A percentile compares a stretch with the other conserved stretches of the same genome.
phyloP scores from a whole-genome alignment of 2,797 vertebrate species.

The Manis crassicaudata region DNA sequence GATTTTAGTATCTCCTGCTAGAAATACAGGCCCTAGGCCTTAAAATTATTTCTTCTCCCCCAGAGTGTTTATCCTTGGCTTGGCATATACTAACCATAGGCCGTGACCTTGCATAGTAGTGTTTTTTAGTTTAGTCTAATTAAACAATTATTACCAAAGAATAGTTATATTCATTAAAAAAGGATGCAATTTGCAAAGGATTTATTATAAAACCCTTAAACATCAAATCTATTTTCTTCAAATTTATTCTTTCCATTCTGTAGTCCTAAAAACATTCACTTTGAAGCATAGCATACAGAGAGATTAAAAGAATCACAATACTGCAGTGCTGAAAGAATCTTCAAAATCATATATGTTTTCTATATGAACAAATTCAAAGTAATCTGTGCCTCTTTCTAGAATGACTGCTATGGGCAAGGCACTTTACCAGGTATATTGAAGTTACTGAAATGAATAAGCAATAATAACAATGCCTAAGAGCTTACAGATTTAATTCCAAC shows the following conservation, averaged over 20 bases:
- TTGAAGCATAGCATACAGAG: not conserved
- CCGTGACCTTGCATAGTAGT: not conserved
- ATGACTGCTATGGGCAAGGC: not conserved
- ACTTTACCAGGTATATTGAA: not conserved
- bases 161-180: not conserved
- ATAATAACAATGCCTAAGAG: not conserved
- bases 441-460: not conserved
- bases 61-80: not conserved
- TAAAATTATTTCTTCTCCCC: not conserved
- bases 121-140: not conserved
- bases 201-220: not conserved
- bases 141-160: not conserved
- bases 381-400: not conserved
- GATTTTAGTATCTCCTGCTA: not conserved
- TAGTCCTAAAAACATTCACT: not conserved
- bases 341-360: not conserved
- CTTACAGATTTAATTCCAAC: not conserved
- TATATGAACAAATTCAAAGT: not conserved
- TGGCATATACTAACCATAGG: not conserved
- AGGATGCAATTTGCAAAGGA: not conserved
- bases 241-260: not conserved
- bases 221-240: not conserved
- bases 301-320: not conserved
- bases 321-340: not conserved
- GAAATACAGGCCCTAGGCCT: not conserved